These are phyloP conservation scores for Meloe dianella DNA, from an alignment of 2,888 invertebrate genomes.

Conservation along the genomic window DNA sequence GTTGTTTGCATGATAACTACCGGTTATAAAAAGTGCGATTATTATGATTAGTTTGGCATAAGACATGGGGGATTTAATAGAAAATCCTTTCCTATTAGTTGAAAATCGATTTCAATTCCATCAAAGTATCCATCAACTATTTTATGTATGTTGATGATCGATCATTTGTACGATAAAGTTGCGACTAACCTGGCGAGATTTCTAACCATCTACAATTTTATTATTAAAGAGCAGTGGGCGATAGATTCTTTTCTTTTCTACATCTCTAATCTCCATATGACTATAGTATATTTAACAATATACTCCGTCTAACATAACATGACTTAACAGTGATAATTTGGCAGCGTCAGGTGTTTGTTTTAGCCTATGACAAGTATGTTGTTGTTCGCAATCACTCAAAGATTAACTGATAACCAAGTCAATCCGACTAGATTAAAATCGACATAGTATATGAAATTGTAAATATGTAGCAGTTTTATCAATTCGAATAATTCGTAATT, in stretches of 20 bases:
- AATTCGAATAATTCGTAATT: neutral
- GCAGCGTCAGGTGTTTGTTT: no score
- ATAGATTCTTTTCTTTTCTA: neutral
- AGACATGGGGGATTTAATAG: conserved; percentile 27
- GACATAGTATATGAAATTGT: no score
- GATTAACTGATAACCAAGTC: no score
- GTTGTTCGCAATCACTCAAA: no score
- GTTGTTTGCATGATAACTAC: neutral
- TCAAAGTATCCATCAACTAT: neutral
- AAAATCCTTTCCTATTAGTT: neutral
- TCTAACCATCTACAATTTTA: neutral
- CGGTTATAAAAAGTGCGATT: conserved; percentile 34
- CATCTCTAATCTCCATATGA: neutral
- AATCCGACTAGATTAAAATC: no score
- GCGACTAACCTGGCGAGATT: neutral
- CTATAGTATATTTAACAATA: neutral
- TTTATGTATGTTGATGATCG: neutral
- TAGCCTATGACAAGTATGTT: no score
- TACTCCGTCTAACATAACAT: neutral
- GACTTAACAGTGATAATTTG: neutral
- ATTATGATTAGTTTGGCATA: conserved; percentile 36
- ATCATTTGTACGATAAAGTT: neutral
- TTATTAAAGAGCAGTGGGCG: neutral
- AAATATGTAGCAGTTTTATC: no score
- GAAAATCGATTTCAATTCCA: neutral